These are phyloP conservation scores for Platycercus adscitus DNA, from an alignment of 2,113 vertebrate species.

Conservation along the genomic window DNA sequence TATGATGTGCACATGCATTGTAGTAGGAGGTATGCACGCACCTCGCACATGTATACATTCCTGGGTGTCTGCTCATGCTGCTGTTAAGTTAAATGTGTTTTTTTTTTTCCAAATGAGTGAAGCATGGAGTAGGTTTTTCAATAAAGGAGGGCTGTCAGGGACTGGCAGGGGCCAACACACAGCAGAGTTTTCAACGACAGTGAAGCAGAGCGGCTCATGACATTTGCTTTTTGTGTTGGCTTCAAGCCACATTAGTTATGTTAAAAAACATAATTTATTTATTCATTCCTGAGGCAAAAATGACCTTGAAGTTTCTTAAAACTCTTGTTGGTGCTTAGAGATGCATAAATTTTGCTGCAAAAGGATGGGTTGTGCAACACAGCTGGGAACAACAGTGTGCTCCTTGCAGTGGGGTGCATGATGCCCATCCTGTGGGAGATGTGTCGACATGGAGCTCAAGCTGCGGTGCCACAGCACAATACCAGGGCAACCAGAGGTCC, in stretches of 20 bases:
- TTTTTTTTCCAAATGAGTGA: neutral
- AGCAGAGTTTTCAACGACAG: neutral
- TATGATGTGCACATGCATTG: rapidly evolving
- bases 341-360: neutral
- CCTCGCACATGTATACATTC: rapidly evolving
- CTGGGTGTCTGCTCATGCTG: too few species aligned
- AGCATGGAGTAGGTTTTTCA: neutral
- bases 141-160: neutral
- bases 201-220: neutral
- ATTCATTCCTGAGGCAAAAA: neutral
- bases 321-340: neutral
- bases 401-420: neutral
- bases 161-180: rapidly evolving
- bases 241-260: neutral
- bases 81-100: neutral
- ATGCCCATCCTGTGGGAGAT: too few species aligned
- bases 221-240: neutral
- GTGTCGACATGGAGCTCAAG: rapidly evolving
- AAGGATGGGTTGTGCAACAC: neutral
- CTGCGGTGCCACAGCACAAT: rapidly evolving
- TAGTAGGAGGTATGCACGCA: rapidly evolving
- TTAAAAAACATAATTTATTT: neutral
- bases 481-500: too few species aligned
- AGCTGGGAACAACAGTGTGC: neutral
- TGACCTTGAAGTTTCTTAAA: neutral